Evolutionary conservation across 2,113 vertebrate genomes (phyloP).

Genomic region (Ardeotis arabs): DNA sequence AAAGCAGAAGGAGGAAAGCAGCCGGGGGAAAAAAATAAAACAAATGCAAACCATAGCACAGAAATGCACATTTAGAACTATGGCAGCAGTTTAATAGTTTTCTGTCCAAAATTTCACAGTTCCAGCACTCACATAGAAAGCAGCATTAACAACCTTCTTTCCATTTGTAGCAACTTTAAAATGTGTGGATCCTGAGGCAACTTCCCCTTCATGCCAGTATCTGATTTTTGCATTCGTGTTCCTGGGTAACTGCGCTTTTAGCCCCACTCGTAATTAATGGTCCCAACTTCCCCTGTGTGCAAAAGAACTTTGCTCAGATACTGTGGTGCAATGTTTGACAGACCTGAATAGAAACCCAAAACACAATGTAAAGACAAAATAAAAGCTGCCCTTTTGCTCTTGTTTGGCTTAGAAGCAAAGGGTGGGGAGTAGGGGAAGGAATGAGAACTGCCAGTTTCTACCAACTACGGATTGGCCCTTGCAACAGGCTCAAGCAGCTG

Average conservation of each 20-base stretch:
- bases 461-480: neutral
- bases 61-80: neutral
- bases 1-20: constrained; percentile 1
- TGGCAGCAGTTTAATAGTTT: neutral
- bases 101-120: neutral
- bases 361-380: neutral
- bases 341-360: neutral
- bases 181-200: neutral
- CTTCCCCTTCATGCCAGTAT: neutral
- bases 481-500: neutral
- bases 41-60: neutral
- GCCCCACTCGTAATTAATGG: neutral
- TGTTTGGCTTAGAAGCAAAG: neutral
- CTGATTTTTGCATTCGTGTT: neutral
- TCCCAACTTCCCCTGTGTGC: neutral
- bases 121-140: neutral
- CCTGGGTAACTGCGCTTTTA: neutral
- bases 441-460: neutral
- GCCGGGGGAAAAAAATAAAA: neutral
- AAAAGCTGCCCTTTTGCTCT: neutral
- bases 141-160: neutral
- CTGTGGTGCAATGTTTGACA: neutral
- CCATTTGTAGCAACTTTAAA: neutral
- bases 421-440: neutral
- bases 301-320: neutral